Conservation (phyloP, 1,140 invertebrate genomes). For the Apis mellifera region DNA sequence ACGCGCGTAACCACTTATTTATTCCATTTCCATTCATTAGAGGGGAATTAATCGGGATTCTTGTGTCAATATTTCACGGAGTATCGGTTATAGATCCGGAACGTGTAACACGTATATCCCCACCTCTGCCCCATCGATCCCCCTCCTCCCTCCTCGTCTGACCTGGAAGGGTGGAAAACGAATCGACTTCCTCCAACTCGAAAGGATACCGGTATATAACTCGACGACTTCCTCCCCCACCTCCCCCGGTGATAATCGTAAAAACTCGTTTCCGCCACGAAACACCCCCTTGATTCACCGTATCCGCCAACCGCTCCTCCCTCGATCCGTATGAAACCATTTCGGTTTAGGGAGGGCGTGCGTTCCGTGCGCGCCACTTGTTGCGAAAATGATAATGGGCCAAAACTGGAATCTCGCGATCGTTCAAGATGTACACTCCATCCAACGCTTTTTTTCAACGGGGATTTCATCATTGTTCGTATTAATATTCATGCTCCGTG, state of each 20-base stretch:
- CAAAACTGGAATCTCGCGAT: neutral
- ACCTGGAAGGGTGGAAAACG: neutral
- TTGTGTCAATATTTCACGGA: no score
- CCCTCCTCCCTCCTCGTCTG: neutral
- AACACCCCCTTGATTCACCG: neutral
- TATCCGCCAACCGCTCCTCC: neutral
- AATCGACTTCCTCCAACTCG: neutral
- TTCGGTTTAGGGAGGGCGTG: neutral
- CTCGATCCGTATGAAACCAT: neutral
- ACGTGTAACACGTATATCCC: neutral
- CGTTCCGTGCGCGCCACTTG: conserved; percentile 13
- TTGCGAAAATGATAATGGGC: conserved; percentile 13
- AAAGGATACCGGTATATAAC: neutral
- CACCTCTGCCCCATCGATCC: neutral
- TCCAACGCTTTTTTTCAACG: no score
- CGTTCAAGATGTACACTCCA: neutral
- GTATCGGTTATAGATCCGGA: no score
- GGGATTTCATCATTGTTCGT: no score
- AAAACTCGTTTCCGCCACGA: neutral
- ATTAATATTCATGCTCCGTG: no score
- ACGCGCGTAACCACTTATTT: no score
- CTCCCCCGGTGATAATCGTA: neutral
- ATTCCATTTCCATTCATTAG: no score
- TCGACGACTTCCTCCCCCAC: neutral
- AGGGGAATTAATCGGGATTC: no score